Evolutionary conservation across 2,113 vertebrate genomes (phyloP).

Genomic region (Pogonocichla stellata): DNA sequence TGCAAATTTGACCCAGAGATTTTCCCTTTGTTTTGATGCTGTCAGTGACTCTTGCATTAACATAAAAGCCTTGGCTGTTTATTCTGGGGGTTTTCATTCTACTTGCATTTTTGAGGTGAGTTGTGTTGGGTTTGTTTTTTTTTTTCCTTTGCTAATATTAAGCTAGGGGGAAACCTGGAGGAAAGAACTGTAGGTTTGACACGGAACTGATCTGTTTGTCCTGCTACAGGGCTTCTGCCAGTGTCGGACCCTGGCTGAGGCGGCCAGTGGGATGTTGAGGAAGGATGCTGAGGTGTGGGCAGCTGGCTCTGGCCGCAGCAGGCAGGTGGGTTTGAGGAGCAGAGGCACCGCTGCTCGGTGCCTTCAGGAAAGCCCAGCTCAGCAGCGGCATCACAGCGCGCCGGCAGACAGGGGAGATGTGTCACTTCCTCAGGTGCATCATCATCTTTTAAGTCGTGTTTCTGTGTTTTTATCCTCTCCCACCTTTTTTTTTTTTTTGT

Average conservation of each 20-base stretch:
- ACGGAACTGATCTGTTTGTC: rapidly evolving
- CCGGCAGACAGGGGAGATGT: not conserved
- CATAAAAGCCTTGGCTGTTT: conserved; percentile 28
- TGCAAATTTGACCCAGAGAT: conserved; percentile 32
- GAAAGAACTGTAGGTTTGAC: not conserved
- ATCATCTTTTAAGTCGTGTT: conserved; percentile 8
- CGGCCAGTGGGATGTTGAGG: not conserved
- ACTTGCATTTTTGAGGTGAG: conserved; percentile 38
- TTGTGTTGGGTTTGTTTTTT: not conserved
- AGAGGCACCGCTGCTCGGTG: rapidly evolving
- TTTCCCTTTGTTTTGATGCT: conserved; percentile 54
- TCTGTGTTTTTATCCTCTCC: conserved; percentile 16
- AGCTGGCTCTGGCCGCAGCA: rapidly evolving
- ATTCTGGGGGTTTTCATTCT: not conserved
- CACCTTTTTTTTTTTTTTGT: not conserved
- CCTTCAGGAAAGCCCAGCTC: not conserved
- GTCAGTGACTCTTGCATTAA: not conserved
- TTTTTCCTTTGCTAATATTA: not conserved
- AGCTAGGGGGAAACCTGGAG: not conserved
- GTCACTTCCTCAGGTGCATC: conserved; percentile 37
- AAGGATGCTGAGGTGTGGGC: not conserved
- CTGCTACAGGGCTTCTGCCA: not conserved
- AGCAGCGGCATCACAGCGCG: rapidly evolving
- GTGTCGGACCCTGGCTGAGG: rapidly evolving
- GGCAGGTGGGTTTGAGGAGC: not conserved